phyloP scores from a whole-genome alignment of 2,113 vertebrate genomes.

The Raphicerus campestris region DNA sequence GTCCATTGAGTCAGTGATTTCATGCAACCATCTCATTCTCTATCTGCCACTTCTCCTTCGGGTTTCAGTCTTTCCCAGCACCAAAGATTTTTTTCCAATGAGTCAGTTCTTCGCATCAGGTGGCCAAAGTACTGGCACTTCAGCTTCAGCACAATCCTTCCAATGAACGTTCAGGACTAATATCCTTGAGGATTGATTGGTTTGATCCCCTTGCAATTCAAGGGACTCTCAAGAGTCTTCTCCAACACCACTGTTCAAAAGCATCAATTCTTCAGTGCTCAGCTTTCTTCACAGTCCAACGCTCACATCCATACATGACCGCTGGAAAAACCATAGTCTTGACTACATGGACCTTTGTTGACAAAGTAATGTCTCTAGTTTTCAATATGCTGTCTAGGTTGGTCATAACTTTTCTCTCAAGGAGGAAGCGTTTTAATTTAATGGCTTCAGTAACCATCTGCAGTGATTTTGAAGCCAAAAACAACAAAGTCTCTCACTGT shows the following conservation, averaged over 20 bases:
- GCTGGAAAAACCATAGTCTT: not conserved
- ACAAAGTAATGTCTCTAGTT: not conserved
- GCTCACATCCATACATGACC: not conserved
- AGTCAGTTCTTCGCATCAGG: not conserved
- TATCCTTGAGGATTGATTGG: not conserved
- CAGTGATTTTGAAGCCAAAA: not conserved
- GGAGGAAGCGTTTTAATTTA: not conserved
- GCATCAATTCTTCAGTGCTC: not conserved
- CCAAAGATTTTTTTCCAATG: not conserved
- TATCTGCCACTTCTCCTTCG: accelerated
- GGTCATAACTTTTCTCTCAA: not conserved
- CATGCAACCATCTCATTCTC: not conserved
- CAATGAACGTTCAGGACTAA: not conserved
- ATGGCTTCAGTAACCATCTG: not conserved
- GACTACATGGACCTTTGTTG: not conserved
- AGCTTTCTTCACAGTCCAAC: not conserved
- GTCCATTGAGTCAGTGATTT: not conserved
- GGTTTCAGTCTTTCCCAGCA: not conserved
- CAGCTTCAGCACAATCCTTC: not conserved
- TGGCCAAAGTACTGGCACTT: not conserved
- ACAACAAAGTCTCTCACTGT: not conserved
- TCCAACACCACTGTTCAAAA: not conserved
- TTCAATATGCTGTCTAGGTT: not conserved
- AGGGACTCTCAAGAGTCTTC: not conserved
- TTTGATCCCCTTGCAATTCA: not conserved